Percentiles rank a stretch among this genome's conserved stretches.
These are phyloP conservation scores for Spea multiplicata DNA, from an alignment of 2,113 vertebrate species.

Conservation along the genomic window DNA sequence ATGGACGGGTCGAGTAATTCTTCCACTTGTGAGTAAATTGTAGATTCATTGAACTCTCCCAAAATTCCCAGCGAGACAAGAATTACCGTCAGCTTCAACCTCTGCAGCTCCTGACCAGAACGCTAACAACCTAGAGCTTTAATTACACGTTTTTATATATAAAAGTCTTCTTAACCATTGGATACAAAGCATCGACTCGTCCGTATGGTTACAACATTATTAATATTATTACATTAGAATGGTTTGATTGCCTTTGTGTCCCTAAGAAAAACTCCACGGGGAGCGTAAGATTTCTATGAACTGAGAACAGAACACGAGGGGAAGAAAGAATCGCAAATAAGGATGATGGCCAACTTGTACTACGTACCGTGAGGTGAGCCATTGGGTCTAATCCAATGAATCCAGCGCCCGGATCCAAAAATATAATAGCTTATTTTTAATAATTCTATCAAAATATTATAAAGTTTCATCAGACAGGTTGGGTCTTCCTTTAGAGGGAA, in stretches of 20 bases:
- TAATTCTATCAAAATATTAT: no score
- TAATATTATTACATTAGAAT: not conserved
- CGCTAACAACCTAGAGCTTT: slow-evolving; percentile 21
- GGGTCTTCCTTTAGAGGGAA: no score
- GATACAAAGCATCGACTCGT: slow-evolving; percentile 7
- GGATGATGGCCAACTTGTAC: not conserved
- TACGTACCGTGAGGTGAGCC: no score
- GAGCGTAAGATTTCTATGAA: no score
- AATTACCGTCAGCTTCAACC: not conserved
- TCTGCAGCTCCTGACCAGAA: not conserved
- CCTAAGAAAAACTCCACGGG: no score
- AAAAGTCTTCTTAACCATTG: slow-evolving; percentile 3
- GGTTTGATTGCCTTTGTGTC: no score
- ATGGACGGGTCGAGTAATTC: not conserved
- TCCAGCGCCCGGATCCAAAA: no score
- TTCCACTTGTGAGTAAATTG: not conserved
- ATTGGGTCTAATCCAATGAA: no score
- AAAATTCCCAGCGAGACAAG: not conserved
- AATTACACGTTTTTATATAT: slow-evolving; percentile 19
- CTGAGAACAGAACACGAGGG: not conserved
- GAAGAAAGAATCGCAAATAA: not conserved
- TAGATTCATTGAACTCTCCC: not conserved
- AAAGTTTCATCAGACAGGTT: no score
- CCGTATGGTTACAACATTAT: not conserved
- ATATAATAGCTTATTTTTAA: no score